Evolutionary conservation across 2,888 invertebrate species (phyloP), one percentile per base, ranked within the genome.

Genomic region (Nephrotoma flavescens): DNA sequence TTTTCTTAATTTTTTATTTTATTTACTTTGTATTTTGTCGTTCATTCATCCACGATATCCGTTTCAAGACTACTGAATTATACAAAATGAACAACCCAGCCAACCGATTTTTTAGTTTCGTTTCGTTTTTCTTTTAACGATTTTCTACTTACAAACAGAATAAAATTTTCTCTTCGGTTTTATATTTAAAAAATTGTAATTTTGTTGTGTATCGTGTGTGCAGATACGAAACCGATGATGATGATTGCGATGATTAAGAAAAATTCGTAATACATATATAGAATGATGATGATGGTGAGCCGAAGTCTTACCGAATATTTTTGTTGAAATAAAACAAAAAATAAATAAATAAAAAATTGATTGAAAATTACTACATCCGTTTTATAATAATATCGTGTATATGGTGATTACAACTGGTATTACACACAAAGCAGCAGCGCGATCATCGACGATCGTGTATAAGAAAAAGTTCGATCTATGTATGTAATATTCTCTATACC

Each of bases 61-160:
- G 87, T 86, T 87, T 87, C 86, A 85, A 87, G 87, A 87, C 87
- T 87, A 87, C 87, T 87, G 86, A 86, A 87, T 87, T 87, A 47
- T 86, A 84, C 84, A 84, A 86, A 86, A 45, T 83, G 86, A 83
- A 86, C 86, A 86, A 86, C 86, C 86, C 83, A 83, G 42, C 71
- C 52, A 83, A 86, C 71, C 52, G 86, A 71, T 42, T 71, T 84
- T 84, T 71, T 31, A 31, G 31, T 41, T 84, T 84, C 42, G n/a
- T 84, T 84, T 84, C 42, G 42, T 84, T 84, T 84, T 41, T 84
- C 41, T 84, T 42, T 84, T 84, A 71, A 71, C 31, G 71, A 71
- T 71, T 71, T 71, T 71, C 71, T 71, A 71, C 71, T 71, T 71
- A 31, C 4, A 71, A 71, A 71, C 19, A 31, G 31, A 71, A 71